phyloP scores from a whole-genome alignment of 2,113 vertebrate species.

The Tyrannus savana region DNA sequence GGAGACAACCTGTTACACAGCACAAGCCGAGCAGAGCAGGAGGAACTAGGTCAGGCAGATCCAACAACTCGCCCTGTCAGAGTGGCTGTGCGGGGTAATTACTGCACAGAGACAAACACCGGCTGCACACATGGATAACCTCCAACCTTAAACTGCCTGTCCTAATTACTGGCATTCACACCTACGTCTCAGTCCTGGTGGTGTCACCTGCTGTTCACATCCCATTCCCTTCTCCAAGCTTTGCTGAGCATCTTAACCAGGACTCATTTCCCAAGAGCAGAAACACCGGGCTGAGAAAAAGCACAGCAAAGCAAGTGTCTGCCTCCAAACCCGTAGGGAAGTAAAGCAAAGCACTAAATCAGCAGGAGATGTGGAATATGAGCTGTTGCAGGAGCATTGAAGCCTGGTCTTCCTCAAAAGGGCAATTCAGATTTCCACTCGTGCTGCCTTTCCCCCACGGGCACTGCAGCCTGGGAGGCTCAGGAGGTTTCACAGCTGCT shows the following conservation, averaged over 20 bases:
- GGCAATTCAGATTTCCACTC: not conserved
- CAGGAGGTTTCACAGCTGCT: not conserved
- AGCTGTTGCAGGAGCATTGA: not conserved
- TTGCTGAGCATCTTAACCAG: not conserved
- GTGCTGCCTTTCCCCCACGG: accelerated
- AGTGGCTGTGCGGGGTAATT: conserved; percentile 1
- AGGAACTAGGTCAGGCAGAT: conserved; percentile 64
- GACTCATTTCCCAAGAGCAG: not conserved
- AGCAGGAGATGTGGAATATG: not conserved
- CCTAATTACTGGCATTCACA: not conserved
- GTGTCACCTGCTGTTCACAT: not conserved
- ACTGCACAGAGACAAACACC: not conserved
- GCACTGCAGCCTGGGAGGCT: not conserved
- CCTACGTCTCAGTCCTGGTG: accelerated
- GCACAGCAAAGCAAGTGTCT: not conserved
- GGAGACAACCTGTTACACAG: not conserved
- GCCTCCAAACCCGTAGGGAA: not conserved
- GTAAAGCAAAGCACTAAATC: not conserved
- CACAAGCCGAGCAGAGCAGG: not conserved
- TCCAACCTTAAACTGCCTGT: not conserved
- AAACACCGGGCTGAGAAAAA: not conserved
- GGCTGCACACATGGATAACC: not conserved
- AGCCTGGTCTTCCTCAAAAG: not conserved
- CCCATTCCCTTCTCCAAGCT: not conserved
- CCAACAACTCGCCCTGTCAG: not conserved